These are phyloP conservation scores for Papilio aristodemus DNA, from an alignment of 1,140 invertebrate species.

Conservation along the genomic window DNA sequence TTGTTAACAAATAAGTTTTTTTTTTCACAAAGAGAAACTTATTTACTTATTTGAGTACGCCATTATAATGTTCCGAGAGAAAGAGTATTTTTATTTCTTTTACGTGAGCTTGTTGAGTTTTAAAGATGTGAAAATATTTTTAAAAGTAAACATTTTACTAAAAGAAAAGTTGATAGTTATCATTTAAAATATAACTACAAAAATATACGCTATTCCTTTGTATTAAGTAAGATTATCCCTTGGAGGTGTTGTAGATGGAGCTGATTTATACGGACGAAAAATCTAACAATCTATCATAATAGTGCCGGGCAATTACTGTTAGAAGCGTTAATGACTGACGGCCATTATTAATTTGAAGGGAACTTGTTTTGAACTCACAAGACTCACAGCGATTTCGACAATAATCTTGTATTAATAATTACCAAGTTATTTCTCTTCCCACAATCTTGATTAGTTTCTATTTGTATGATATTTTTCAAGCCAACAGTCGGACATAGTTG, in stretches of 20 bases:
- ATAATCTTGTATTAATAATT: conserved; percentile 78
- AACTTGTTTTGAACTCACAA: conserved; percentile 71
- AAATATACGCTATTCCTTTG: conserved; percentile 14
- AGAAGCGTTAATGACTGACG: conserved; percentile 71
- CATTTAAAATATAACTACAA: background rate
- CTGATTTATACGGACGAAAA: conserved; percentile 58
- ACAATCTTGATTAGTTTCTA: conserved; percentile 71
- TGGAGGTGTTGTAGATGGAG: conserved; percentile 57
- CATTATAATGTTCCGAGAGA: conserved; percentile 50
- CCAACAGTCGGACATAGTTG: conserved; percentile 59
- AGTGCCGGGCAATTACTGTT: conserved; percentile 76
- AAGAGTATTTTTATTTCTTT: conserved; percentile 22
- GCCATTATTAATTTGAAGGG: conserved; percentile 67
- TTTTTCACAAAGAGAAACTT: conserved; percentile 50
- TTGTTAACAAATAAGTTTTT: conserved; percentile 69
- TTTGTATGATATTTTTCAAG: conserved; percentile 71
- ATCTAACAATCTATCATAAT: conserved; percentile 76
- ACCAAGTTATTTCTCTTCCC: conserved; percentile 71
- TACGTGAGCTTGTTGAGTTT: conserved; percentile 23
- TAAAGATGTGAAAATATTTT: conserved; percentile 33
- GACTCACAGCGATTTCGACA: conserved; percentile 72
- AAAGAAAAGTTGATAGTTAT: conserved; percentile 13
- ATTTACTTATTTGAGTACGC: conserved; percentile 40
- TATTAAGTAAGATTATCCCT: conserved; percentile 53
- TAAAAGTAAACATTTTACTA: conserved; percentile 13